Evolutionary conservation across 2,113 vertebrate species (phyloP).

Genomic region (Heliornis fulica): DNA sequence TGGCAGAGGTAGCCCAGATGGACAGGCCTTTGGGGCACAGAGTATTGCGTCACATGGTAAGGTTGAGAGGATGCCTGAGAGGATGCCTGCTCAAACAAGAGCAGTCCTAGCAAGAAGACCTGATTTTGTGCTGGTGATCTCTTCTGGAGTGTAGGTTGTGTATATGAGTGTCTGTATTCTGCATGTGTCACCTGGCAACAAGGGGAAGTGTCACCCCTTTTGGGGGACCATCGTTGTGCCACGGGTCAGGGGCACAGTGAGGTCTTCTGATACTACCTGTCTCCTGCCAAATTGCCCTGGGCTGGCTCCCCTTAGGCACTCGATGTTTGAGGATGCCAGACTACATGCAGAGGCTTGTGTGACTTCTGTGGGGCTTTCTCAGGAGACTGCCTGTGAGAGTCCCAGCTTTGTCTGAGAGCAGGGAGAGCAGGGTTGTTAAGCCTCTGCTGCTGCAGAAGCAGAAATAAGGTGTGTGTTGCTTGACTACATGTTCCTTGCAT

Average conservation of each 20-base stretch:
- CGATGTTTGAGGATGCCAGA: not conserved
- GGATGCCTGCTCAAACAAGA: not conserved
- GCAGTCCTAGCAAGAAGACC: not conserved
- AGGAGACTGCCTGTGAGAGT: not conserved
- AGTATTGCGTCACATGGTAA: not conserved
- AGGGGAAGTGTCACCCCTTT: rapidly evolving
- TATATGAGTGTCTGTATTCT: rapidly evolving
- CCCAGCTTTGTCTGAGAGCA: rapidly evolving
- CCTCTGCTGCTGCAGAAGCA: not conserved
- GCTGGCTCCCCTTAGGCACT: not conserved
- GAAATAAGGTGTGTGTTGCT: not conserved
- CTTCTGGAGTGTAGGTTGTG: not conserved
- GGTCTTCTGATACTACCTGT: not conserved
- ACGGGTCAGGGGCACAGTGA: rapidly evolving
- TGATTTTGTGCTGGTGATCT: not conserved
- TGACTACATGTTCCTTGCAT: not conserved
- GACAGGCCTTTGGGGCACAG: not conserved
- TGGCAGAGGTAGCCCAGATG: not conserved
- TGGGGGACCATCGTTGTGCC: not conserved
- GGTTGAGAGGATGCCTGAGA: not conserved
- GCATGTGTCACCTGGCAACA: no score
- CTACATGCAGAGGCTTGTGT: not conserved
- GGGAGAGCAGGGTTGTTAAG: not conserved
- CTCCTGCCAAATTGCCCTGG: not conserved
- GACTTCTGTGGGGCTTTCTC: not conserved